Evolutionary conservation across 2,113 vertebrate species (phyloP), one percentile per base, ranked within the genome.

Genomic region (Atrichornis clamosus): DNA sequence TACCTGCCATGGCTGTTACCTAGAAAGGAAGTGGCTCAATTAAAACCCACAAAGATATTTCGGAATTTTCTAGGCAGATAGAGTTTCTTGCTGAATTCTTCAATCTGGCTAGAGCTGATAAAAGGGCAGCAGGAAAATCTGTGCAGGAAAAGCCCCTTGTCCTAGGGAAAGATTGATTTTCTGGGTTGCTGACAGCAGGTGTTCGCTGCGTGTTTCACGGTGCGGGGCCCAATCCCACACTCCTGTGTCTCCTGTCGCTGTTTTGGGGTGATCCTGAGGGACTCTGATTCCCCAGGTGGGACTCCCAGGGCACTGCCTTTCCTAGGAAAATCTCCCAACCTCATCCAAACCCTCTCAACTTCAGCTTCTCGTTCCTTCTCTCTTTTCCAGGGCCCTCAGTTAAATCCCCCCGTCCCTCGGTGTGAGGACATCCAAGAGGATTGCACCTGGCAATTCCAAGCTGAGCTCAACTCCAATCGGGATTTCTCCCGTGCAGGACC

Each of bases 161-260:
- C 59, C 90, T 79, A 74, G 30, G 15, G 92, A 14, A 67, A 47
- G 68, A 11, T 18, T 0, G 2, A 19, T 70, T 47, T 58, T 13
- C 53, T 22, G 39, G 2, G 2, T 3, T 53, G 70, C 91, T 37
- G 64, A 2, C 52, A 28, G 58, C 14, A 4, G 10, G 52, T 1
- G 11, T 69, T 35, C 32, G 47, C 60, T 30, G 49, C n/a, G 42
- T 17, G 11, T 10, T 11, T 1, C 4, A 1, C 17, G 9, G 8
- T 0, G 3, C 1, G 53, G 21, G 27, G 39, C 56, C 56, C 0
- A 2, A 4, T 18, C 49, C 32, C 6, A 5, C n/a, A 5, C 60
- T 56, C 20, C 6, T 15, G 1, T 1, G 12, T 1, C 8, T 26
- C 23, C 17, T 15, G 7, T 6, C 0, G 27, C 44, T 28, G 35